Conservation (phyloP, 2,888 invertebrate genomes). For the Altica lythri region DNA sequence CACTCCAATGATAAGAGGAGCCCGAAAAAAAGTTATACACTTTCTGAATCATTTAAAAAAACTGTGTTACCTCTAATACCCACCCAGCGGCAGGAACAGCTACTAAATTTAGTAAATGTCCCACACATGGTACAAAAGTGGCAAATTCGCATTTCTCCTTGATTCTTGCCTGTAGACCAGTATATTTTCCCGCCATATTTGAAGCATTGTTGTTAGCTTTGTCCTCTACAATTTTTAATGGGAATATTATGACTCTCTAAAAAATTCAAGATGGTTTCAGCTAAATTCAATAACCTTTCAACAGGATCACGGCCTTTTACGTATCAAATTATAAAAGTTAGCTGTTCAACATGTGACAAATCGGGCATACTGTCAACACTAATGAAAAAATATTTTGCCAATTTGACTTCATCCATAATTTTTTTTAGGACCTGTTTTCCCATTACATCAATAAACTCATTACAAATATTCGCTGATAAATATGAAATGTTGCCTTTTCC, state of each 20-base stretch:
- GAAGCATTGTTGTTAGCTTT: conserved; percentile 43
- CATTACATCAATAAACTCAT: conserved; percentile 5
- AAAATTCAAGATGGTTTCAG: conserved; percentile 27
- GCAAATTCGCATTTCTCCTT: no score
- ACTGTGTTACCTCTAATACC: no score
- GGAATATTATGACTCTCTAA: conserved; percentile 36
- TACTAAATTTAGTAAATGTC: no score
- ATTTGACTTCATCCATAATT: no score
- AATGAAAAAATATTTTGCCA: conserved; percentile 8
- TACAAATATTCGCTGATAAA: conserved; percentile 19
- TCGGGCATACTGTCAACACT: not conserved
- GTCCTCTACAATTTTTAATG: conserved; percentile 32
- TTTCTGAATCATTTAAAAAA: conserved; percentile 42
- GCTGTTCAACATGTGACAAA: conserved; percentile 13
- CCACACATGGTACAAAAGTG: conserved; percentile 42
- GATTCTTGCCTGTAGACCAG: conserved; percentile 43
- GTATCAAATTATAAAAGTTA: no score
- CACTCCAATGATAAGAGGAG: not conserved
- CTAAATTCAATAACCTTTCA: conserved; percentile 20
- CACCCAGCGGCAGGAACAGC: no score
- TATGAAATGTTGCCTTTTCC: conserved; percentile 18
- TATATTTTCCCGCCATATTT: conserved; percentile 45
- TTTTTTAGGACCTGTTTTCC: no score
- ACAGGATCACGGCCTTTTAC: no score
- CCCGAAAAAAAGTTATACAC: conserved; percentile 38